Percentiles rank a stretch among this genome's conserved stretches.
phyloP scores from a whole-genome alignment of 2,113 vertebrate genomes.

The Uria aalge region DNA sequence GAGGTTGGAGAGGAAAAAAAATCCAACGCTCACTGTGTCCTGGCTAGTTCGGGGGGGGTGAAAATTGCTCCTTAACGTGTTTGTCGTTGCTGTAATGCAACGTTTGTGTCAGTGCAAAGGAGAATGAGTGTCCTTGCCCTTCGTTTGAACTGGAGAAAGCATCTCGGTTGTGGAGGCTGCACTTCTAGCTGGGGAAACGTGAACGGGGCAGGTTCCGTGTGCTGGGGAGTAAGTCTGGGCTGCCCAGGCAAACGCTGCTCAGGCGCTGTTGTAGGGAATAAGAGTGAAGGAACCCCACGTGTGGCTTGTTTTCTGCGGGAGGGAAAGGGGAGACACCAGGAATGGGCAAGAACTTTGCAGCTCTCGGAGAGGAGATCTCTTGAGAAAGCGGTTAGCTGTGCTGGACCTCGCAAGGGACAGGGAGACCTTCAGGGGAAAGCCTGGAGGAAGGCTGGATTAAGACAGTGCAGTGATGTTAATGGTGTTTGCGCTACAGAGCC shows the following conservation, averaged over 20 bases:
- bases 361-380: background rate
- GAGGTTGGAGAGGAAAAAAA: background rate
- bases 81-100: background rate
- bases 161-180: background rate
- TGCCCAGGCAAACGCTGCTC: background rate
- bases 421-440: background rate
- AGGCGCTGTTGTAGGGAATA: accelerated
- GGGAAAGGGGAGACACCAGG: too few species aligned
- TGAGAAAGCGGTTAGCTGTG: background rate
- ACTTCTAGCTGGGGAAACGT: accelerated
- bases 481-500: too few species aligned
- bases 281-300: accelerated
- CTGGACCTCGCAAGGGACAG: background rate
- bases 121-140: too few species aligned
- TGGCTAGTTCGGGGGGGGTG: accelerated
- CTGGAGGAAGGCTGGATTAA: background rate
- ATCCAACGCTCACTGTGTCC: accelerated
- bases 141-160: background rate
- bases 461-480: accelerated
- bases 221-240: background rate
- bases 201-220: accelerated
- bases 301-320: background rate
- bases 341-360: background rate
- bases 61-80: background rate
- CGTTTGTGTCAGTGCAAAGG: accelerated